phyloP scores from a whole-genome alignment of 2,113 vertebrate genomes.

The Myiagra hebetior region DNA sequence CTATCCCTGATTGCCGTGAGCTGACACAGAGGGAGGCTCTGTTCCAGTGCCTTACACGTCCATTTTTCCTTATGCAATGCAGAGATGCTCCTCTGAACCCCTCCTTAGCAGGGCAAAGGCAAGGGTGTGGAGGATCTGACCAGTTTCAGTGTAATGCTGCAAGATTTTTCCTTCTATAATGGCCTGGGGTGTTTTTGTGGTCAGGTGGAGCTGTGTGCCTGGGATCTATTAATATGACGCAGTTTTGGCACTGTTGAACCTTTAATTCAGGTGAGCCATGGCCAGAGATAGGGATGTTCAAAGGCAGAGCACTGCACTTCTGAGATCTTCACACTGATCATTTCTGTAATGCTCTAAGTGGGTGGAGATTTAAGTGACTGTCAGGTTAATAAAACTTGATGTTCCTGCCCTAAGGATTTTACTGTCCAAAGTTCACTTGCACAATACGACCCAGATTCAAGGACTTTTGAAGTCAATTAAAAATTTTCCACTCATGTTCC shows the following conservation, averaged over 20 bases:
- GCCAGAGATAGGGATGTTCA: not conserved
- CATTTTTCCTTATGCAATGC: not conserved
- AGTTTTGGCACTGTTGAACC: not conserved
- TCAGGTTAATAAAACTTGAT: conserved; percentile 10
- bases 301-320: not conserved
- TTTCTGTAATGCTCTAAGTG: not conserved
- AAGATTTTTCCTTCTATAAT: not conserved
- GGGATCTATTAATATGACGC: not conserved
- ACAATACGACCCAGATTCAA: not conserved
- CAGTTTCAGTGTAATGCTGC: not conserved
- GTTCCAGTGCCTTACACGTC: not conserved
- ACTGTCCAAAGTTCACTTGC: not conserved
- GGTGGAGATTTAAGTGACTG: not conserved
- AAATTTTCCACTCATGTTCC: not conserved
- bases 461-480: not conserved
- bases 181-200: not conserved
- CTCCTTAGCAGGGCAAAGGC: not conserved
- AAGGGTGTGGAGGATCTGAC: not conserved
- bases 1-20: accelerated
- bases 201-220: not conserved
- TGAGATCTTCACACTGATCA: not conserved
- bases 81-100: not conserved
- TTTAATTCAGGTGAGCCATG: not conserved
- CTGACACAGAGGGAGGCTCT: not conserved
- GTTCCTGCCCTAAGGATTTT: not conserved